Evolutionary conservation across 2,888 invertebrate genomes (phyloP), one percentile per base, ranked within the genome.

Genomic region (Dasysyrphus tricinctus): DNA sequence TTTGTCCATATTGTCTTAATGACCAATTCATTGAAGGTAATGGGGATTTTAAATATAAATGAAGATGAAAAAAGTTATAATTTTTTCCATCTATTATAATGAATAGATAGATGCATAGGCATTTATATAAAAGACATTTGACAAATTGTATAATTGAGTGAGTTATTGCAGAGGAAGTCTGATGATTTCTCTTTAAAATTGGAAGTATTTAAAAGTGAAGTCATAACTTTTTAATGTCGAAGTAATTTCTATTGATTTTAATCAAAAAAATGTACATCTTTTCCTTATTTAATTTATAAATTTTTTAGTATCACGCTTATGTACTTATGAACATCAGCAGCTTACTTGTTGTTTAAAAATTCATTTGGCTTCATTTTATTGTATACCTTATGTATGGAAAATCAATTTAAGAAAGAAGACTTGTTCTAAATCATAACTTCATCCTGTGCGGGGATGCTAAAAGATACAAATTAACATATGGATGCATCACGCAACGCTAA

Each of bases 21-120:
- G 61, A 63, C 42, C 42, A 63, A 63, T 61, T 61, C 61, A 63
- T 42, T 14, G 8, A 12, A 29, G 9, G 8, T 42, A 42, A 29
- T 63, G 19, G 24, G 5, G 11, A 5, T 59, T 37, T 59, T 59
- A 11, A 57, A 57, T 37, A 57, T 34, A 5, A n/a, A n/a, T n/a
- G n/a, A 19, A 32, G 12, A n/a, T n/a, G 54, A 56, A 56, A 29
- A 32, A 14, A 1, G 19, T 32, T 24, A 54, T 29, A 12, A 56
- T 34, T 56, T 56, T 7, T 56, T 32, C 32, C 34, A 7, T 56
- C 1, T 24, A 3, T 16, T 56, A 16, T 16, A 7, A 34, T 56
- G 9, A 4, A 24, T 24, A 24, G 24, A 24, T 24, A 24, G 24
- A 56, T 24, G 39, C 12, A 24, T 56, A 54, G 14, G 7, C 6